Evolutionary conservation across 2,888 invertebrate species (phyloP).

Genomic region (Andrena fulva): DNA sequence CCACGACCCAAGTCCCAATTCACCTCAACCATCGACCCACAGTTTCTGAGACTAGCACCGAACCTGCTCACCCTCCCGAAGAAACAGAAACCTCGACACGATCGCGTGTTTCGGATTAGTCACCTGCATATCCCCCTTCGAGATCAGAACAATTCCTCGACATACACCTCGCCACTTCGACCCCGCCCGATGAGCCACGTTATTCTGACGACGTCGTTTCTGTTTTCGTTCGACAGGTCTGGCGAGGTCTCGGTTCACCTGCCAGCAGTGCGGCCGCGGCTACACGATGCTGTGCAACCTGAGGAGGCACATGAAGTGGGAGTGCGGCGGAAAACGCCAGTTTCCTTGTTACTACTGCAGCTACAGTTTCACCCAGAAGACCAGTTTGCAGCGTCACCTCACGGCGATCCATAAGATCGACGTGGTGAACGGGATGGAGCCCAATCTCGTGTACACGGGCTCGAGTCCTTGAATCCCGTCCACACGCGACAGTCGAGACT

Average conservation of each 20-base stretch:
- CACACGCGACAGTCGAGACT: neutral
- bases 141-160: constrained; percentile 1
- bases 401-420: constrained; percentile 80
- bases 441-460: constrained; percentile 51
- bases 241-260: constrained; percentile 68
- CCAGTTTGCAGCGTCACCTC: constrained; percentile 81
- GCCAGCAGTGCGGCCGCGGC: constrained; percentile 74
- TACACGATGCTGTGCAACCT: constrained; percentile 78
- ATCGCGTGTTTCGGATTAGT: no score
- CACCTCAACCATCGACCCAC: no score
- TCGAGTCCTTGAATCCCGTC: neutral
- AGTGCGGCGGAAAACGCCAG: constrained; percentile 82
- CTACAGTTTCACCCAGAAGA: constrained; percentile 81
- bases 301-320: constrained; percentile 80
- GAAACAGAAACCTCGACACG: no score
- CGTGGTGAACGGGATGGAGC: constrained; percentile 47
- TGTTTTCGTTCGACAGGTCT: constrained; percentile 73
- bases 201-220: constrained; percentile 42
- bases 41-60: no score
- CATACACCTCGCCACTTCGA: neutral
- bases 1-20: no score
- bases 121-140: neutral
- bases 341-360: constrained; percentile 81
- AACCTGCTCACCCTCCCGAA: no score
- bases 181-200: neutral